Base-by-base conservation (phyloP, 1,140 invertebrate genomes). In the Ectropis grisescens region DNA sequence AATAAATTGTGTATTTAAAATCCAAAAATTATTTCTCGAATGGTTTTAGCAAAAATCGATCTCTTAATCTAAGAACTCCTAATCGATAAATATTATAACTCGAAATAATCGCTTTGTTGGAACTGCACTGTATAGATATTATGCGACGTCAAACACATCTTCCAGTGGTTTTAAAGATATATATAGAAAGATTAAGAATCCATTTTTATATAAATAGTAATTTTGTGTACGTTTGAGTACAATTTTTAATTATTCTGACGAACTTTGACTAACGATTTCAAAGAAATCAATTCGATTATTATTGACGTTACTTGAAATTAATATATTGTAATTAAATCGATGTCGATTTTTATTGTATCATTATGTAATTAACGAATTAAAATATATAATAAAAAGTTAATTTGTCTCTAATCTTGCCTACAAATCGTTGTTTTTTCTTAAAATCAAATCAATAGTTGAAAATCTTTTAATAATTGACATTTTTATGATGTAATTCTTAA, bases 321-420 rank as follows among this genome's bases (percentile, higher is more conserved):
- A 48, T 11, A 39, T 30, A 13, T 42, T 44, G 28, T 30, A n/a
- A n/a, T n/a, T n/a, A n/a, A n/a, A n/a, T n/a, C n/a, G n/a, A n/a
- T n/a, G n/a, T 39, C 22, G 27, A 29, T 12, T 24, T 28, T 29
- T 45, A 43, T 1, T 1, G 10, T 30, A 16, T 22, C 4, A 22
- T 26, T n/a, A 10, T 10, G n/a, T 7, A 10, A 12, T 24, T 29
- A 35, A 30, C 14, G 29, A 44, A 26, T 22, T 9, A 22, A 26
- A 19, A 33, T 45, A 31, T 41, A 38, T 44, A 37, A 37, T 27
- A 50, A n/a, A n/a, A n/a, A n/a, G 37, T 45, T 38, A 38, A 39
- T 61, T 50, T 47, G 24, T 60, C 39, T 58, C 29, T 46, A 54
- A 47, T 65, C 66, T 70, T 74, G 69, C 66, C 64, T 64, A 43